Base-by-base conservation (phyloP, 1,140 invertebrate species). In the Eueides isabella region DNA sequence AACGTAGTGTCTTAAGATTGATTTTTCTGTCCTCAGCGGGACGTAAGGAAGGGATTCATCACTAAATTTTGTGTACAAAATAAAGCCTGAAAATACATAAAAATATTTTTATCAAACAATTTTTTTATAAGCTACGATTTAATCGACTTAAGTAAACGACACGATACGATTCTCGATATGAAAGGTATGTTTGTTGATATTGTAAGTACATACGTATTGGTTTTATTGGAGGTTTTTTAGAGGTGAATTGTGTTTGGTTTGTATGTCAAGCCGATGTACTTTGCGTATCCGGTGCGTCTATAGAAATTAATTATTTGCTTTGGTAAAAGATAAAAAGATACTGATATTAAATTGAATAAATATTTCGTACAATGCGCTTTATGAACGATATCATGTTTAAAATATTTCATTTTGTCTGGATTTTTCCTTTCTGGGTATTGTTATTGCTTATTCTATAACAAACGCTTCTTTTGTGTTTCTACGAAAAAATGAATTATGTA, bases 81-180 rank as follows among this genome's bases (percentile, higher is more conserved):
- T 14, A 38, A 38, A 38, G 35, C 16, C 14, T 14, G 16, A 5
- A 38, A 6, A 55, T 55, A 11, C 19, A 6, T 11, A 1, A 55
- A 55, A 11, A 55, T 55, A 26, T 23, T 11, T 55, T 55, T 26
- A 55, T 23, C 48, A 55, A 55, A n/a, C 23, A 11, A 23, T 55
- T 55, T 41, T 48, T 55, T 26, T 44, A n/a, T 19, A 85, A 86
- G 82, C 79, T 80, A 83, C 81, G 75, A 84, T 66, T 82, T 89
- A 88, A 89, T 89, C 86, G 86, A 84, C 80, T 84, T 81, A 71
- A 79, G 80, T 84, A 85, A 87, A 88, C 76, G 79, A 82, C 78
- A 80, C 71, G 82, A 81, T 86, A 85, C 71, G 79, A 81, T 80
- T 85, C 76, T 83, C 75, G 86, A 88, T 90, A 90, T 87, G 83